These are phyloP conservation scores for Agrypnia vestita DNA, from an alignment of 1,140 invertebrate species.

Conservation along the genomic window DNA sequence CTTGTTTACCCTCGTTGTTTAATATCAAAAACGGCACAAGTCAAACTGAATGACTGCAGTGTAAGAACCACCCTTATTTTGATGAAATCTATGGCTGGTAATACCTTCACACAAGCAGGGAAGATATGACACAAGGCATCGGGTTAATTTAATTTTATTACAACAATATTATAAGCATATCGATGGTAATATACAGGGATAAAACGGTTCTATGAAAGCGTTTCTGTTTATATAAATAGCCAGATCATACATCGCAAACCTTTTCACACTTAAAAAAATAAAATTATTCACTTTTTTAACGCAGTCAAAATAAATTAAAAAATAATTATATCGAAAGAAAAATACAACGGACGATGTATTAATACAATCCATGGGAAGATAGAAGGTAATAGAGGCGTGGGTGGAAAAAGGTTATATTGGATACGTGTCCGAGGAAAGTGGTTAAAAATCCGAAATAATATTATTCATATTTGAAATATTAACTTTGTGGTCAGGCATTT, in stretches of 20 bases:
- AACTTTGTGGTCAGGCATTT: too few relatives aligned
- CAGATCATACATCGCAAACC: neutral
- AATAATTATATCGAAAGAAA: too few relatives aligned
- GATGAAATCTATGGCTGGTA: neutral
- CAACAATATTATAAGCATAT: conserved; percentile 47
- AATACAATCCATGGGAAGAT: too few relatives aligned
- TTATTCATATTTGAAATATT: too few relatives aligned
- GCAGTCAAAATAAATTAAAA: neutral
- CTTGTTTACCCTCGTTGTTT: conserved; percentile 20
- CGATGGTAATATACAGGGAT: conserved; percentile 28
- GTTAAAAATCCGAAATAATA: too few relatives aligned
- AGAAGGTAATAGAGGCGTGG: too few relatives aligned
- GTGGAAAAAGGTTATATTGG: too few relatives aligned
- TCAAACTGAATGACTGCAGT: neutral
- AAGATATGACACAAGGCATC: neutral
- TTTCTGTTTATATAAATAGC: conserved; percentile 34
- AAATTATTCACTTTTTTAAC: neutral
- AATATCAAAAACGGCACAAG: conserved; percentile 44
- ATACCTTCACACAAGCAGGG: neutral
- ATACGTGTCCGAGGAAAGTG: too few relatives aligned
- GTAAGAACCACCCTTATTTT: conserved; percentile 18
- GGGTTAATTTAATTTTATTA: conserved; percentile 55
- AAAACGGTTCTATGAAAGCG: conserved; percentile 26
- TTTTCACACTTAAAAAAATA: neutral
- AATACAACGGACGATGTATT: too few relatives aligned